Evolutionary conservation across 2,888 invertebrate species (phyloP), one percentile per base, ranked within the genome.

Genomic region (Andrena trimmerana): DNA sequence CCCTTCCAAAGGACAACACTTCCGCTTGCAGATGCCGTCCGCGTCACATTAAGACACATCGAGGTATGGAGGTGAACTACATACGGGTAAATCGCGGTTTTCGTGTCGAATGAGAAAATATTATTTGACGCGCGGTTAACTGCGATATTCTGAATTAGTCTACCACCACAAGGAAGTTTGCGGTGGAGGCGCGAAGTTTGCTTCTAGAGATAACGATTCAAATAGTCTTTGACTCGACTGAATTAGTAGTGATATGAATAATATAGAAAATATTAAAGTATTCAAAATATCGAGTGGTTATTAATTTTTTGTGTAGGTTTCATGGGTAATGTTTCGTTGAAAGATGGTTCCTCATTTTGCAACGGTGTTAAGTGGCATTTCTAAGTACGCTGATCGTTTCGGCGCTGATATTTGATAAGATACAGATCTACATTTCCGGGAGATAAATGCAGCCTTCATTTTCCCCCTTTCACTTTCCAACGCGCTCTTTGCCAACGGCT

Each of bases 381-480:
- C 5, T 8, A 29, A 66, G 54, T 5, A 20, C 8, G 13, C 20
- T 27, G 29, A 33, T 1, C 13, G 16, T 13, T 60, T 20, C 16
- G 31, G 33, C 50, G 48, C 33, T 20, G 33, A 66, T 59, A 4
- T 13, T 10, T n/a, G 71, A 80, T 52, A 65, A 62, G 67, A 59
- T 54, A 48, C 48, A 10, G 42, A 67, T 57, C 36, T 71, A n/a
- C 54, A 33, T 70, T 77, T 74, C 73, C 70, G 57, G 42, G 42
- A 70, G 63, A 74, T 71, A 72, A 24, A 33, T 63, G 52, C 36
- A 60, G 50, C n/a, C 66, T 62, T 54, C 62, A 33, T 83, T 83
- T 71, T 54, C 71, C 79, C 67, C 84, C 84, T 84, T 84, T 84
- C 84, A 84, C 84, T 84, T 84, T 83, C 63, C 73, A 63, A n/a